phyloP scores from a whole-genome alignment of 2,797 vertebrate genomes.

The Sebastes oblongus region DNA sequence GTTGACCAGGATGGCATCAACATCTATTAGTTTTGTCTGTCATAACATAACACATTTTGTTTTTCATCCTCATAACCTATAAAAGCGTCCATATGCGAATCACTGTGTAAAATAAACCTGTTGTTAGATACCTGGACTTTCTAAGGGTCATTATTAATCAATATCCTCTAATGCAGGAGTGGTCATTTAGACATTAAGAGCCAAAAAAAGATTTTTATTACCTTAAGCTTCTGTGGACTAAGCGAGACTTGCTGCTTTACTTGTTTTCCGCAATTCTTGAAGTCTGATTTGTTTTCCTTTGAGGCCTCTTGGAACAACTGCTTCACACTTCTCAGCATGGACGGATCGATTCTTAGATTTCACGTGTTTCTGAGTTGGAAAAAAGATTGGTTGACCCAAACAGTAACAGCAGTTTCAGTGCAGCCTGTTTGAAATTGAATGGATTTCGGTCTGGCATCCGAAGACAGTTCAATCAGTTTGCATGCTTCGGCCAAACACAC shows the following conservation, averaged over 20 bases:
- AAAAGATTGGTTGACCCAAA: neutral
- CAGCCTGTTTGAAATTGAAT: neutral
- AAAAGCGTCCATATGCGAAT: too few species aligned
- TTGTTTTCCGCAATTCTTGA: neutral
- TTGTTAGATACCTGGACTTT: neutral
- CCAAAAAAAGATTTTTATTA: neutral
- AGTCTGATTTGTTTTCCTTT: neutral
- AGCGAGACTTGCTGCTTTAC: neutral
- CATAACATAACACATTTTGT: neutral
- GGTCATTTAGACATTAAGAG: neutral
- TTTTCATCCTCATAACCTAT: too few species aligned
- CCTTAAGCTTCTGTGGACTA: neutral
- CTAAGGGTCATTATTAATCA: neutral
- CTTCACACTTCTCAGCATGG: neutral
- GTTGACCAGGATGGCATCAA: neutral
- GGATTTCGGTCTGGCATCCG: neutral
- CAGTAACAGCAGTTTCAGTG: neutral
- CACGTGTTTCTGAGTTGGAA: neutral
- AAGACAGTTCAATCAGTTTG: neutral
- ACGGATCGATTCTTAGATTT: neutral
- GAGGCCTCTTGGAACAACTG: neutral
- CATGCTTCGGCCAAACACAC: neutral
- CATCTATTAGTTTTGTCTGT: neutral
- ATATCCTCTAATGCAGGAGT: too few species aligned
- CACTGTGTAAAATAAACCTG: neutral